Evolutionary conservation across 2,113 vertebrate genomes (phyloP).

Genomic region (Pygathrix nemaeus): DNA sequence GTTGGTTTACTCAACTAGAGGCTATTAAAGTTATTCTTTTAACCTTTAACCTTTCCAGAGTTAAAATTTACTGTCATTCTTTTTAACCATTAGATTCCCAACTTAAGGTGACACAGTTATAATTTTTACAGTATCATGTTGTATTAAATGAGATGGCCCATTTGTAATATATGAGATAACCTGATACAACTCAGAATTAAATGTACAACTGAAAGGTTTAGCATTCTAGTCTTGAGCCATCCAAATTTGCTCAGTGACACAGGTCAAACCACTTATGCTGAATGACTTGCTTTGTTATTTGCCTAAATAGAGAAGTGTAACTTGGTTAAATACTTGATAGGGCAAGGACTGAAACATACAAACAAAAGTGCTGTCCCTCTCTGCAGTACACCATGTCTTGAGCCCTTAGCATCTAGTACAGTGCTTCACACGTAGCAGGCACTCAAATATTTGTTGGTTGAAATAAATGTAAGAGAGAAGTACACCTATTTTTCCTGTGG

Average conservation of each 20-base stretch:
- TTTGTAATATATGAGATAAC: neutral
- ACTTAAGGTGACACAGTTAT: neutral
- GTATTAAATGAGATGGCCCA: neutral
- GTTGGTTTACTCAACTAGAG: neutral
- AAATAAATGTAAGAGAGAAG: neutral
- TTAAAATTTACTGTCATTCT: neutral
- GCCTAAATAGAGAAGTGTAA: neutral
- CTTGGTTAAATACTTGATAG: neutral
- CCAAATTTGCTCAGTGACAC: neutral
- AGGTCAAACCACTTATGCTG: neutral
- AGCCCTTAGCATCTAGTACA: neutral
- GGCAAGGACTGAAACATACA: neutral
- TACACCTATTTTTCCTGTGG: neutral
- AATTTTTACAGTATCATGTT: neutral
- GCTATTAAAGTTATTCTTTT: conserved; percentile 2
- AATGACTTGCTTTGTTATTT: neutral
- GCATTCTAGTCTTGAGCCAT: neutral
- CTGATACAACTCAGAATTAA: neutral
- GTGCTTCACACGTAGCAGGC: neutral
- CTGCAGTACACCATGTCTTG: neutral
- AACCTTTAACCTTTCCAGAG: neutral
- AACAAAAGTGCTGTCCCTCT: neutral
- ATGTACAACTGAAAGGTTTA: neutral
- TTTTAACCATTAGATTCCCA: neutral
- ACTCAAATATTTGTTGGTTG: neutral